These are phyloP conservation scores for Oeneis ivallda DNA, from an alignment of 2,888 invertebrate genomes.

Conservation along the genomic window DNA sequence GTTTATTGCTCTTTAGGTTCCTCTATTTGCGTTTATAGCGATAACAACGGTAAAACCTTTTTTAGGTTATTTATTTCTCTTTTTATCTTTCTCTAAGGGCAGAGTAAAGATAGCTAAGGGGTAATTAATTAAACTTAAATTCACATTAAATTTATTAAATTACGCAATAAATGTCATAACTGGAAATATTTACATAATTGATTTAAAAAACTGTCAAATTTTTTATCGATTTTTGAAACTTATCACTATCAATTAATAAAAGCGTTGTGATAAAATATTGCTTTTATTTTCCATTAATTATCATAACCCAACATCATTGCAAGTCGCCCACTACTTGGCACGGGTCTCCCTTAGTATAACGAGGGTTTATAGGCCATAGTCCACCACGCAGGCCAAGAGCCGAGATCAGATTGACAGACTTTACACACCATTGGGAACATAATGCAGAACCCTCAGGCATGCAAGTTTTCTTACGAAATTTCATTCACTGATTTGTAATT, in stretches of 20 bases:
- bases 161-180: background rate
- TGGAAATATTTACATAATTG: background rate
- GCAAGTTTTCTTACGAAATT: too few relatives aligned
- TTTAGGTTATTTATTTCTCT: slow-evolving; percentile 4
- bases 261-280: background rate
- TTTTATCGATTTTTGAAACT: background rate
- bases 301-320: too few relatives aligned
- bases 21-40: slow-evolving; percentile 8
- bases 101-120: too few relatives aligned
- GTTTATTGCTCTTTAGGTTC: slow-evolving; percentile 22
- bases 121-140: background rate
- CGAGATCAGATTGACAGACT: too few relatives aligned
- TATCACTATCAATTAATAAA: background rate
- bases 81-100: background rate
- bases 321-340: too few relatives aligned
- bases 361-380: too few relatives aligned
- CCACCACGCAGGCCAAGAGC: too few relatives aligned
- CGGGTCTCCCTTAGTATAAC: too few relatives aligned
- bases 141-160: background rate
- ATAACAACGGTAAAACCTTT: slow-evolving; percentile 1
- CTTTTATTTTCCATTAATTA: background rate
- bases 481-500: too few relatives aligned
- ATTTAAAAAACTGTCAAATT: background rate
- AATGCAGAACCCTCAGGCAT: too few relatives aligned
- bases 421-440: too few relatives aligned